A percentile compares a stretch with the other conserved stretches of the same genome.
phyloP scores from a whole-genome alignment of 2,888 invertebrate genomes.

The Chymomyza procnemis region DNA sequence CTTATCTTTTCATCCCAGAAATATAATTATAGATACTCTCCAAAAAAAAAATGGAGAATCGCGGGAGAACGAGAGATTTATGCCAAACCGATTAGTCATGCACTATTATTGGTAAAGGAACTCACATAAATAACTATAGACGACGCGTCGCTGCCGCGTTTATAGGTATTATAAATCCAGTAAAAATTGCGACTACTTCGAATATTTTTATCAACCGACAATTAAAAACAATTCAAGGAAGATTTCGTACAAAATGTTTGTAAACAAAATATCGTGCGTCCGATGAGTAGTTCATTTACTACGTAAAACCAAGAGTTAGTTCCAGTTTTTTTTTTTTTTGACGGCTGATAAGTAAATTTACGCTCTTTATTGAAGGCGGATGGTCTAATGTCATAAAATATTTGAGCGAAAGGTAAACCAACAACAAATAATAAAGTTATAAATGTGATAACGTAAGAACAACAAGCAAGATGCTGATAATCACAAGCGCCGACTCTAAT shows the following conservation, averaged over 20 bases:
- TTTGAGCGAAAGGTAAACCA: neutral
- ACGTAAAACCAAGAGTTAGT: neutral
- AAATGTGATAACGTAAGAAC: neutral
- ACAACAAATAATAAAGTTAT: neutral
- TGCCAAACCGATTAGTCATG: neutral
- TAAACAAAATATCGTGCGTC: constrained; percentile 1
- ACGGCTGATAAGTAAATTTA: too few species aligned
- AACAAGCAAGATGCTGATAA: neutral
- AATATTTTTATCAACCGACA: neutral
- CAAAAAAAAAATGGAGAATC: too few species aligned
- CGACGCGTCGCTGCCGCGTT: neutral
- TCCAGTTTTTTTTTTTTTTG: neutral
- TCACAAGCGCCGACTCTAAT: too few species aligned
- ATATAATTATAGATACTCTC: too few species aligned
- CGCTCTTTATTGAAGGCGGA: too few species aligned
- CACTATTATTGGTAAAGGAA: neutral
- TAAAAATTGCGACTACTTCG: constrained; percentile 21
- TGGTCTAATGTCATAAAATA: neutral
- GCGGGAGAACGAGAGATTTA: neutral
- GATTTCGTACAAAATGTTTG: constrained; percentile 26
- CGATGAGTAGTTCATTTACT: too few species aligned
- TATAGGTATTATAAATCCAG: neutral
- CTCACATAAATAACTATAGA: constrained; percentile 1
- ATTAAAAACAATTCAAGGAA: constrained; percentile 40
- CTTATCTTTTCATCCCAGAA: neutral